A percentile compares a stretch with the other conserved stretches of the same genome.
These are phyloP conservation scores for Pseudoips prasinana DNA, from an alignment of 2,888 invertebrate genomes.

Conservation along the genomic window DNA sequence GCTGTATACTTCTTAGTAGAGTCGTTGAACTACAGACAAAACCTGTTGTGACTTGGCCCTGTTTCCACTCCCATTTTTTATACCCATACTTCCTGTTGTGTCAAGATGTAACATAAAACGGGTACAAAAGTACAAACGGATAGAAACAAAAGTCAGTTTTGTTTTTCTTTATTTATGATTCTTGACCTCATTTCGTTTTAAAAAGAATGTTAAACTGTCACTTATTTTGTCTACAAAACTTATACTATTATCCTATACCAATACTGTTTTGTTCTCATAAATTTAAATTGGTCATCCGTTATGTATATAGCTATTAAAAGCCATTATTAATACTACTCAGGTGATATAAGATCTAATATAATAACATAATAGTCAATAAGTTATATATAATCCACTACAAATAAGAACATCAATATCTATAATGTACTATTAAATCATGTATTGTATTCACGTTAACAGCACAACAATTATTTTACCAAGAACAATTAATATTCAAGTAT, in stretches of 20 bases:
- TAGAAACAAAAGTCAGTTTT: constrained; percentile 13
- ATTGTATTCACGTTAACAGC: constrained; percentile 13
- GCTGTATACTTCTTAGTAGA: no score
- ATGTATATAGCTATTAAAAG: no score
- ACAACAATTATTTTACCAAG: constrained; percentile 32
- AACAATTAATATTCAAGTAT: constrained; percentile 65
- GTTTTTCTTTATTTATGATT: constrained; percentile 6
- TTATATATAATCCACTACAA: neutral
- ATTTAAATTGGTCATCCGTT: no score
- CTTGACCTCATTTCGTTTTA: constrained; percentile 12
- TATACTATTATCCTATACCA: neutral
- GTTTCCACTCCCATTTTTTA: constrained; percentile 4
- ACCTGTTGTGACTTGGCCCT: no score
- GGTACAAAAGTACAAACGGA: constrained; percentile 7
- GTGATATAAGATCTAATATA: no score
- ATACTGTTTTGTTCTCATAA: neutral
- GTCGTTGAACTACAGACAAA: no score
- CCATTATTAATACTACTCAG: no score
- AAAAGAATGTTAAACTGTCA: no score
- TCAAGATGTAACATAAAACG: constrained; percentile 21
- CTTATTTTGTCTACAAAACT: neutral
- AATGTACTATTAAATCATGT: no score
- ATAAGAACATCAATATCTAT: no score
- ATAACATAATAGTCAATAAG: neutral
- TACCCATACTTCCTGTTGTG: constrained; percentile 12